Evolutionary conservation across 1,140 invertebrate species (phyloP), one percentile per base, ranked within the genome.

Genomic region (Galleria mellonella): DNA sequence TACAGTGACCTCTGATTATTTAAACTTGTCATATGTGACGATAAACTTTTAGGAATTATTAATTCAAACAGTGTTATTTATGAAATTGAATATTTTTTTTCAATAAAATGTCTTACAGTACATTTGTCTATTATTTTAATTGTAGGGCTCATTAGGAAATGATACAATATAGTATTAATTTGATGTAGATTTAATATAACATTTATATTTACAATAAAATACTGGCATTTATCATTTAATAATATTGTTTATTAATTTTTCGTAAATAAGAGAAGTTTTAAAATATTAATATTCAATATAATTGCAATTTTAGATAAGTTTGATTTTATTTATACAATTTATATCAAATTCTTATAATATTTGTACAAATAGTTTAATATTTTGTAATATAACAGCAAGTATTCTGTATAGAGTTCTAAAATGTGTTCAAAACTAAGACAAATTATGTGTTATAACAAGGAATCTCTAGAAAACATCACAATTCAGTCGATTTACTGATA

Each of bases 151-250:
- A 15, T 14, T 30, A 11, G 28, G 17, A 23, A 23, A 23, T 6
- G 6, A 3, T 23, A 23, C 58, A 51, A 51, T 46, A 36, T 47
- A 33, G 0, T 28, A 51, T 59, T 62, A 23, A 67, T 67, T 72
- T 72, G 50, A 72, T 75, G 73, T 72, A 55, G 66, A 66, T 82
- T 81, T 79, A 83, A 71, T 79, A 58, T 75, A 83, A 83, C 77
- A 76, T 74, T 71, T 52, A 82, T 83, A 83, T 83, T 83, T 83
- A 83, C 78, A 83, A 59, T 83, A 77, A 70, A 83, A 83, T 83
- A 83, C 78, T 83, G 78, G 76, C 76, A 77, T 77, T 69, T 62
- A 78, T 68, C 62, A 23, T 23, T 57, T 71, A 59, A 51, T 62
- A 62, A 47, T 67, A 49, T 59, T 45, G 32, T 33, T 38, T 30